A percentile compares a stretch with the other conserved stretches of the same genome.
Conservation (phyloP, 2,888 invertebrate genomes). For the Athalia rosae region DNA sequence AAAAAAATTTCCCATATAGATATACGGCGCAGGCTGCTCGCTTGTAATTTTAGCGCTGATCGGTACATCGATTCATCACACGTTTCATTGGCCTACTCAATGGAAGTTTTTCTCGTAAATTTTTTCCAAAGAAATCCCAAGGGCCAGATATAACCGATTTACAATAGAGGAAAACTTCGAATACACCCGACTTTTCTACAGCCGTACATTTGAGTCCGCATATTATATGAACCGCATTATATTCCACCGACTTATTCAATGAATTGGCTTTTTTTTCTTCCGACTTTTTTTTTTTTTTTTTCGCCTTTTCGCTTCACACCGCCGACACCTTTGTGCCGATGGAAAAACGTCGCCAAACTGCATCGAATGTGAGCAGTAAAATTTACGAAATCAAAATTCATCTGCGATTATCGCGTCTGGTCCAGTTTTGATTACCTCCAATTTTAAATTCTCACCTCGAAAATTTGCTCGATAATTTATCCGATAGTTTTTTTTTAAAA, state of each 20-base stretch:
- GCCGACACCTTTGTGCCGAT: too few relatives aligned
- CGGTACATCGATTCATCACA: slow-evolving; percentile 39
- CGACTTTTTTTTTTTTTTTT: neutral
- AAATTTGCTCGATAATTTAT: too few relatives aligned
- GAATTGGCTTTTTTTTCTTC: neutral
- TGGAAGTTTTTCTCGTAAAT: slow-evolving; percentile 28
- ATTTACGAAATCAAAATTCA: too few relatives aligned
- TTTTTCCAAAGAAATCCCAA: slow-evolving; percentile 38
- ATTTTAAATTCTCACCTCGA: too few relatives aligned
- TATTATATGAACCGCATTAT: neutral
- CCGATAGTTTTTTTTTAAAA: too few relatives aligned
- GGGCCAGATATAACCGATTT: slow-evolving; percentile 31
- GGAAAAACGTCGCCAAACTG: too few relatives aligned
- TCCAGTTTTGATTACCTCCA: too few relatives aligned
- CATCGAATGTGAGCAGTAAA: too few relatives aligned
- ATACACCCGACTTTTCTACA: slow-evolving; percentile 26
- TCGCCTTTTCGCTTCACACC: too few relatives aligned
- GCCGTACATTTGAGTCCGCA: neutral
- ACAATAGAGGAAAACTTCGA: slow-evolving; percentile 24
- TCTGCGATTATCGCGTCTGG: too few relatives aligned
- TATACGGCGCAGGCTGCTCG: too few relatives aligned
- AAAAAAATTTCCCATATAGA: too few relatives aligned
- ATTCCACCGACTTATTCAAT: neutral
- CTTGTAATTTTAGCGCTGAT: neutral
- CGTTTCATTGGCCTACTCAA: slow-evolving; percentile 39